These are phyloP conservation scores for Mungos mungo DNA, from an alignment of 2,113 vertebrate genomes.

Conservation along the genomic window DNA sequence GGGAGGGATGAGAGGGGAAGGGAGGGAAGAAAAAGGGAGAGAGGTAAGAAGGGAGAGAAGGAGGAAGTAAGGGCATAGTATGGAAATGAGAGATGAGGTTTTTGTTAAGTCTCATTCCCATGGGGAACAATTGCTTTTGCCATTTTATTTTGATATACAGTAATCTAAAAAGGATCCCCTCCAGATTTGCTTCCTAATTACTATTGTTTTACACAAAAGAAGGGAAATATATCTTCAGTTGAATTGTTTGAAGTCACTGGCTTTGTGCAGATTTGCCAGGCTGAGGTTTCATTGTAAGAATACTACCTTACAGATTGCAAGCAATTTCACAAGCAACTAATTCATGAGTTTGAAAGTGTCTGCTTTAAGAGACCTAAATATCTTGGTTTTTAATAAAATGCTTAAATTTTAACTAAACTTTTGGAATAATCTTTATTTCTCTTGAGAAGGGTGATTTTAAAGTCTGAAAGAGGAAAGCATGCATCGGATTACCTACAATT, in stretches of 20 bases:
- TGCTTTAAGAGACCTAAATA: slow-evolving; percentile 52
- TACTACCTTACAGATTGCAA: not conserved
- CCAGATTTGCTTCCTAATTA: not conserved
- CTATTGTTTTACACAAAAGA: slow-evolving; percentile 1
- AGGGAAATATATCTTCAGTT: not conserved
- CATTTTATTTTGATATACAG: slow-evolving; percentile 48
- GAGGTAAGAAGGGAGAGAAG: not conserved
- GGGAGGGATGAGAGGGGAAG: not conserved
- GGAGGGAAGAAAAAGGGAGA: not conserved
- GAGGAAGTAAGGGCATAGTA: slow-evolving; percentile 49
- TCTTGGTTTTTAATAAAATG: slow-evolving; percentile 76
- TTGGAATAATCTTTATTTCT: slow-evolving; percentile 44
- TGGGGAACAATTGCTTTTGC: slow-evolving; percentile 9
- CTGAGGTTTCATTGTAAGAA: slow-evolving; percentile 23
- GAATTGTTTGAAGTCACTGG: rapidly evolving
- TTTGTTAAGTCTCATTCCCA: slow-evolving; percentile 62
- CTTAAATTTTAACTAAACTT: slow-evolving; percentile 46
- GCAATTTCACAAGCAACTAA: slow-evolving; percentile 48
- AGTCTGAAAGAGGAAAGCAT: not conserved
- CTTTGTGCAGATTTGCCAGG: slow-evolving; percentile 45
- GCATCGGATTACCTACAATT: not conserved
- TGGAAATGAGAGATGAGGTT: slow-evolving; percentile 70
- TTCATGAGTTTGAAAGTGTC: slow-evolving; percentile 45
- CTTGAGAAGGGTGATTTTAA: not conserved
- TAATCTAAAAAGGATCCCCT: not conserved